Conservation (phyloP, 2,888 invertebrate species). For the Macrosiphum euphorbiae region DNA sequence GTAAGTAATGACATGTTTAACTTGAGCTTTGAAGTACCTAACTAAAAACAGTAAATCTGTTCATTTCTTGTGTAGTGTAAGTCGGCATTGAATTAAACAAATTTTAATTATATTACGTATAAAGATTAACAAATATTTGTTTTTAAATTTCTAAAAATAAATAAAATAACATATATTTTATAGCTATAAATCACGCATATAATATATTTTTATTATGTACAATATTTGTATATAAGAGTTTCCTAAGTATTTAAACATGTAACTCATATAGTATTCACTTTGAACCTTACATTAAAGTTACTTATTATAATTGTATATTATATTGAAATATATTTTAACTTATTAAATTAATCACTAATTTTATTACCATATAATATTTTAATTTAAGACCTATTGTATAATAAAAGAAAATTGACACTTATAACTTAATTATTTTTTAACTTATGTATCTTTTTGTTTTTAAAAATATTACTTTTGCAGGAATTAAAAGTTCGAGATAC, state of each 20-base stretch:
- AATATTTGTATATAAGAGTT: neutral
- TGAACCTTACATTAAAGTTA: neutral
- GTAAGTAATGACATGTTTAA: no score
- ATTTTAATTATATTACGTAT: neutral
- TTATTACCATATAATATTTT: neutral
- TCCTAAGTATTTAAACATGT: neutral
- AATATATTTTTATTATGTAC: neutral
- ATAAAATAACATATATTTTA: neutral
- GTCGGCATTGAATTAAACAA: neutral
- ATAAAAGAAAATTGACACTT: neutral
- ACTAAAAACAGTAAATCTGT: no score
- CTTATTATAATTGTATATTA: neutral
- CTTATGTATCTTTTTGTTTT: neutral
- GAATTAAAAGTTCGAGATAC: neutral
- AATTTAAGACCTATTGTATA: neutral
- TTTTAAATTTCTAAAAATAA: neutral
- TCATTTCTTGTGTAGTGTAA: no score
- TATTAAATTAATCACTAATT: neutral
- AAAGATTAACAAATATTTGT: neutral
- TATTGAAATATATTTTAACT: neutral
- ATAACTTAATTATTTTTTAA: neutral
- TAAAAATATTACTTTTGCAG: neutral
- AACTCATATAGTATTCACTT: neutral
- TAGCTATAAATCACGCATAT: neutral
- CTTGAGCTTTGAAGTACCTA: no score